Conservation (phyloP, 2,797 vertebrate species). For the Avahi laniger region DNA sequence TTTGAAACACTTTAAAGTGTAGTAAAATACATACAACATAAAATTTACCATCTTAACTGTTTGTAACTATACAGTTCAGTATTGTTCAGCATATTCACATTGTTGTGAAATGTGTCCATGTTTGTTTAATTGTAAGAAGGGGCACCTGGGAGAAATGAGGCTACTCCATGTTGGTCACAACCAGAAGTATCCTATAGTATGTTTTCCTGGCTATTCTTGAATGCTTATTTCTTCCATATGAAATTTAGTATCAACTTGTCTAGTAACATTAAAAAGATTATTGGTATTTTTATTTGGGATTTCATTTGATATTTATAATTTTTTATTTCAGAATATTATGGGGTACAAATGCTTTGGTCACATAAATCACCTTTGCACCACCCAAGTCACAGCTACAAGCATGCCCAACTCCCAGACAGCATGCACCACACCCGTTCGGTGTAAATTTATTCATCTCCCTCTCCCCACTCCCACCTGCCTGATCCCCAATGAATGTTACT, state of each 20-base stretch:
- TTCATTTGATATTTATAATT: slow-evolving; percentile 23
- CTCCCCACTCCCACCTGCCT: too few relatives aligned
- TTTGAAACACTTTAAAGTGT: slow-evolving; percentile 17
- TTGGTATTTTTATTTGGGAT: slow-evolving; percentile 17
- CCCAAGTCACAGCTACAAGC: too few relatives aligned
- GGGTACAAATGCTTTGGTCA: too few relatives aligned
- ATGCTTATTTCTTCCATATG: neutral
- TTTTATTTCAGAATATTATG: neutral
- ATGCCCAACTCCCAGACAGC: too few relatives aligned
- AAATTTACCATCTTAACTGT: slow-evolving; percentile 1
- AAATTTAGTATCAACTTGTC: slow-evolving; percentile 11
- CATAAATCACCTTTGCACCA: too few relatives aligned
- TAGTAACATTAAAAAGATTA: neutral
- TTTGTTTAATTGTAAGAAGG: neutral
- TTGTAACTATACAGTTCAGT: neutral
- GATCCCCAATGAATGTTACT: too few relatives aligned
- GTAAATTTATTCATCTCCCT: too few relatives aligned
- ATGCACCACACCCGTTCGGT: too few relatives aligned
- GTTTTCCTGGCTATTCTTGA: neutral
- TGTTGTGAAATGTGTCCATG: neutral
- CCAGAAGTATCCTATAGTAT: neutral
- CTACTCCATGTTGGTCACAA: neutral
- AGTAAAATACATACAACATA: neutral
- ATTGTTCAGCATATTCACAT: neutral
- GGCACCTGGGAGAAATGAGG: neutral